Percentiles rank a stretch among this genome's conserved stretches.
These are phyloP conservation scores for Mylabris sibirica DNA, from an alignment of 2,888 invertebrate genomes.

Conservation along the genomic window DNA sequence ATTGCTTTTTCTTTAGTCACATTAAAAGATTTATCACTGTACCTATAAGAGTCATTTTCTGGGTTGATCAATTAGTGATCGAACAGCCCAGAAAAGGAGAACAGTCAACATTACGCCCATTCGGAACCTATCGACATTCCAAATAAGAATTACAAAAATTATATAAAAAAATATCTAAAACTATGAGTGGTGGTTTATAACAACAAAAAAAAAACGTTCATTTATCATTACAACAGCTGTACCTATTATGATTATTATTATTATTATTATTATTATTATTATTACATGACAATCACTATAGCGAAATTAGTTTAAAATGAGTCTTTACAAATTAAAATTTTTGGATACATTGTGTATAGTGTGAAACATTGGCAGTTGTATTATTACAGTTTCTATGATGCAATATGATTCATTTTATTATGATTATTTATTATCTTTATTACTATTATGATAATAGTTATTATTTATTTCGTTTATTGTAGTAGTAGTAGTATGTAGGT, in stretches of 20 bases:
- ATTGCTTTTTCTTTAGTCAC: constrained; percentile 81
- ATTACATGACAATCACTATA: constrained; percentile 48
- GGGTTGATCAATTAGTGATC: background rate
- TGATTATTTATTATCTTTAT: constrained; percentile 24
- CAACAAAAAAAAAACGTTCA: constrained; percentile 47
- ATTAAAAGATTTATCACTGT: constrained; percentile 74
- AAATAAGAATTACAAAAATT: constrained; percentile 33
- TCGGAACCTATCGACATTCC: constrained; percentile 33
- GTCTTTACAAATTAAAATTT: background rate
- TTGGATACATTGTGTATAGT: constrained; percentile 21
- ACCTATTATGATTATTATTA: constrained; percentile 43
- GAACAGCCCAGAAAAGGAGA: background rate
- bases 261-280: constrained; percentile 42
- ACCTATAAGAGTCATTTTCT: constrained; percentile 49
- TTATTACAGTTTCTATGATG: constrained; percentile 40
- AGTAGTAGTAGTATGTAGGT: no score
- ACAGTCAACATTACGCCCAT: constrained; percentile 13
- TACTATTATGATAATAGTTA: no score
- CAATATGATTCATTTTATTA: constrained; percentile 21
- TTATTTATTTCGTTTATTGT: constrained; percentile 20
- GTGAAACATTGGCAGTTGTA: constrained; percentile 30
- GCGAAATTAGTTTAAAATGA: constrained; percentile 35
- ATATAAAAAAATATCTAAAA: constrained; percentile 28
- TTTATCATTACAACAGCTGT: constrained; percentile 63
- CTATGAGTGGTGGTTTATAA: constrained; percentile 31